Evolutionary conservation across 2,113 vertebrate species (phyloP).

Genomic region (Rousettus leschenaultii): DNA sequence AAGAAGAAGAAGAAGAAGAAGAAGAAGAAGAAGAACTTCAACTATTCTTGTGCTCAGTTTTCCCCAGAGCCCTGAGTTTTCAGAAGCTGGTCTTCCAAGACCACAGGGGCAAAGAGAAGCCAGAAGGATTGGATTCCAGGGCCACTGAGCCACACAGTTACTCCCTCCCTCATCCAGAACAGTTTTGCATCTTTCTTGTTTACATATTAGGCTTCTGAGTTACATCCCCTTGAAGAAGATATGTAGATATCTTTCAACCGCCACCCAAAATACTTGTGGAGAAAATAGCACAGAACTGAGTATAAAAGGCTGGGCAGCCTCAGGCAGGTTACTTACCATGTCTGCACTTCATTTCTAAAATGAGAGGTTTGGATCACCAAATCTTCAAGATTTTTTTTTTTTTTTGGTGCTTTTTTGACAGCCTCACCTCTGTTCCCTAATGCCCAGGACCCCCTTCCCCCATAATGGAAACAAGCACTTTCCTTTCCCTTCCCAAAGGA

Average conservation of each 20-base stretch:
- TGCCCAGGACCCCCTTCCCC: fast-evolving
- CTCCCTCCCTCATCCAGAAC: neutral
- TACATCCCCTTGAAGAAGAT: neutral
- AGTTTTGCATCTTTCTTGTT: neutral
- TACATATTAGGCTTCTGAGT: neutral
- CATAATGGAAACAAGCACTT: neutral
- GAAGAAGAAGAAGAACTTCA: neutral
- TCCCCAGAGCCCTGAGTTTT: neutral
- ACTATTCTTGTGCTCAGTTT: neutral
- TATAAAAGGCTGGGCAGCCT: neutral
- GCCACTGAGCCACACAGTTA: fast-evolving
- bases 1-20: no score
- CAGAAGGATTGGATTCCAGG: neutral
- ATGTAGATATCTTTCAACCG: neutral
- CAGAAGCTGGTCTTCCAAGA: neutral
- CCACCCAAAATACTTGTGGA: neutral
- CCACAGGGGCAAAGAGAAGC: neutral
- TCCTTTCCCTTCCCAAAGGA: neutral
- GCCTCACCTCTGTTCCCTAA: neutral
- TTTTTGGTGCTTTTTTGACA: neutral
- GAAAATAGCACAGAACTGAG: neutral
- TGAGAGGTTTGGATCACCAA: neutral
- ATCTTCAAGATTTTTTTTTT: neutral
- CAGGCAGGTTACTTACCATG: neutral
- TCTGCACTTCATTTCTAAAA: neutral